Base-by-base conservation (phyloP, 53 echinoderm and acorn worm species). In the Astropecten irregularis region DNA sequence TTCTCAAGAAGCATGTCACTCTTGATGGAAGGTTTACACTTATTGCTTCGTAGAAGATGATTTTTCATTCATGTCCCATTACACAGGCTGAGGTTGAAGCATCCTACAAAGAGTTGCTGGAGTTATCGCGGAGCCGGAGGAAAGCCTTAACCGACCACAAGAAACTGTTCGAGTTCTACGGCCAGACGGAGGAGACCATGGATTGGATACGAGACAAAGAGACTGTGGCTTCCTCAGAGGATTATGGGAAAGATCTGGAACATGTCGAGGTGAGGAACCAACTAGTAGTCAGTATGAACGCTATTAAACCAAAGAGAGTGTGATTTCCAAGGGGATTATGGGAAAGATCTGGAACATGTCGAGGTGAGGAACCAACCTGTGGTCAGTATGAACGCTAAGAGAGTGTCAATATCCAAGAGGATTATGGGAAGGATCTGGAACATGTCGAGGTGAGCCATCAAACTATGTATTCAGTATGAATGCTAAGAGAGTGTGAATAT, bases 401-500 rank as follows among this genome's bases (percentile, higher is more conserved):
- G n/a, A n/a, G n/a, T n/a, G n/a, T n/a, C n/a, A n/a, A n/a, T n/a
- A n/a, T n/a, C n/a, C n/a, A n/a, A n/a, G 90, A 90, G 54, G 92
- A 95, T 81, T 85, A 69, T 79, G 95, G 95, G 30, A 88, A 92
- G 16, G 95, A 95, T 83, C 51, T 95, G 67, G 95, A 95, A 76
- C 92, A 95, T 86, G 95, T 93, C 30, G 95, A 95, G 90, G 90
- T 92, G 59, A 13, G 22, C n/a, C n/a, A n/a, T n/a, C n/a, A n/a
- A n/a, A n/a, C n/a, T n/a, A n/a, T 5, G 42, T n/a, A n/a, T n/a
- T n/a, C n/a, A n/a, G n/a, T n/a, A n/a, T n/a, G n/a, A n/a, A n/a
- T n/a, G n/a, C n/a, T n/a, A n/a, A n/a, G n/a, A n/a, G n/a, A n/a
- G n/a, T n/a, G n/a, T n/a, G n/a, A n/a, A n/a, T n/a, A n/a, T 87